These are phyloP conservation scores for Pseudochaenichthys georgianus DNA, from an alignment of 2,797 vertebrate genomes.

Conservation along the genomic window DNA sequence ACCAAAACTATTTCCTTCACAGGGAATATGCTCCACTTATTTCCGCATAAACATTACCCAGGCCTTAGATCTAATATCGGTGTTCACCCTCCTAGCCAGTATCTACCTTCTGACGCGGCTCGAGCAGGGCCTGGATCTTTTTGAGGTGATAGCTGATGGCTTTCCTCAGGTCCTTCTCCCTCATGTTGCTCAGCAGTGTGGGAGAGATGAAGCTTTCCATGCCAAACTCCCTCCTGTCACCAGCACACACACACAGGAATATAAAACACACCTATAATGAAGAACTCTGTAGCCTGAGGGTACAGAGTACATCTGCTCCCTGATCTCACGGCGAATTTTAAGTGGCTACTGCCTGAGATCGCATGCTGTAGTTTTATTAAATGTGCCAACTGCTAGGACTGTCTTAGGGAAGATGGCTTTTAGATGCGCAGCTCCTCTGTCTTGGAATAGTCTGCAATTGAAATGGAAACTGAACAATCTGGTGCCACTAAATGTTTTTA, in stretches of 20 bases:
- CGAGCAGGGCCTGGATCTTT: constrained; percentile 94
- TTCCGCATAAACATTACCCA: constrained; percentile 15
- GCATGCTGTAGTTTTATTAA: too few species aligned
- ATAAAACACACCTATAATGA: not conserved
- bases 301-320: too few species aligned
- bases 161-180: constrained; percentile 97
- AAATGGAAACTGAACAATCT: too few species aligned
- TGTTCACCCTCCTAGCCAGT: constrained; percentile 26
- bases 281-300: not conserved
- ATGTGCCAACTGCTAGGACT: too few species aligned
- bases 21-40: constrained; percentile 5
- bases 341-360: too few species aligned
- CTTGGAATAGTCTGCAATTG: too few species aligned
- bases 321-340: too few species aligned
- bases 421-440: too few species aligned
- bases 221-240: constrained; percentile 95
- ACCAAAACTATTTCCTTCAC: constrained; percentile 13
- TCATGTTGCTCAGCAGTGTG: constrained; percentile 97
- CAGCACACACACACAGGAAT: constrained; percentile 30
- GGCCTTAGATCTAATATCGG: not conserved
- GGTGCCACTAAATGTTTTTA: too few species aligned
- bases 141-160: constrained; percentile 98
- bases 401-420: too few species aligned
- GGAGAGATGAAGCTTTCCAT: constrained; percentile 98
- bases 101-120: constrained; percentile 95